Evolutionary conservation across 2,113 vertebrate species (phyloP), one percentile per base, ranked within the genome.

Genomic region (Uria lomvia): DNA sequence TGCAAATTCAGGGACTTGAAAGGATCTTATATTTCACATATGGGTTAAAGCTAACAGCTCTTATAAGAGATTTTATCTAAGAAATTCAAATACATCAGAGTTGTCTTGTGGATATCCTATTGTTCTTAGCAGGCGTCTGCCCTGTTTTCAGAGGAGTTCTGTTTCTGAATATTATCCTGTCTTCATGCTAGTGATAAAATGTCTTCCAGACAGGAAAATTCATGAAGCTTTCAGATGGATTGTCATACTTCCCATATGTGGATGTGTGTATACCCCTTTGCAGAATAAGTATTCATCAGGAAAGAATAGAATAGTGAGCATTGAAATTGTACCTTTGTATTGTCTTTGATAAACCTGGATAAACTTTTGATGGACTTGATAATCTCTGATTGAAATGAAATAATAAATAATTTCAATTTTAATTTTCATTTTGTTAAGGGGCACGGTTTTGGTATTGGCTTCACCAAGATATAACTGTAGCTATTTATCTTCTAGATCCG

Each of bases 401-500:
- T 70, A 62, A 36, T 53, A 45, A 49, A 52, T 52, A 22, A 23
- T 32, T 82, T 24, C 5, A 56, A 11, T 45, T 42, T 91, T 65
- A 18, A n/a, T 94, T 96, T 73, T 76, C 22, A 24, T 92, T 85
- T 94, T 77, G 66, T 70, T 47, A 70, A 73, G 27, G 36, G 15
- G 3, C 1, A 7, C 56, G 10, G 11, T 20, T 89, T 88, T 86
- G 38, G 6, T 68, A 10, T 47, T 74, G 36, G 4, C 20, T 86
- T 84, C 43, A 58, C 42, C 42, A 47, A 85, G 16, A 21, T 75
- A 15, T 36, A 68, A 23, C 53, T 74, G 36, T 82, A 88, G 63
- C 12, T 89, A 5, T 95, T 93, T 87, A 63, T 97, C 60, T 95
- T 74, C 68, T 97, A 99, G 99, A 99, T 99, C 95, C 99, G 99